phyloP scores from a whole-genome alignment of 2,888 invertebrate genomes.

The Fabriciana adippe region DNA sequence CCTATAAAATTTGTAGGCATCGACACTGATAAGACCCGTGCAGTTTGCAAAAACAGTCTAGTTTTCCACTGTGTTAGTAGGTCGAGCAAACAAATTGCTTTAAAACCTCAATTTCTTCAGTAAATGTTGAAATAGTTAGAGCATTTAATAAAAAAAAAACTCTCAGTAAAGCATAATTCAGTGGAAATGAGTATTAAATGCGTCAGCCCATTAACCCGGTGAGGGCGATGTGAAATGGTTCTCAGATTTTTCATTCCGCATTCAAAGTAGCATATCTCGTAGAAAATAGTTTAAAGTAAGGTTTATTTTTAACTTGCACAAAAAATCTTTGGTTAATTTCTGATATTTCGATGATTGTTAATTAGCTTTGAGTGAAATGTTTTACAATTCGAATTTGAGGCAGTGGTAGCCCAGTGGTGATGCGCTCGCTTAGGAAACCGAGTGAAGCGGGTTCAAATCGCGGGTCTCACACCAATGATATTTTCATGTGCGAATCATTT shows the following conservation, averaged over 20 bases:
- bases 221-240: slow-evolving; percentile 14
- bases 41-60: too few relatives aligned
- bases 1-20: too few relatives aligned
- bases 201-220: slow-evolving; percentile 27
- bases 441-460: too few relatives aligned
- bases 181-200: slow-evolving; percentile 23
- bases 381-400: too few relatives aligned
- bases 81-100: neutral
- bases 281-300: neutral
- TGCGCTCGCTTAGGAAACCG: too few relatives aligned
- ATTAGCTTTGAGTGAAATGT: neutral
- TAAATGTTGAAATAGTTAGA: neutral
- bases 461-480: too few relatives aligned
- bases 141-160: slow-evolving; percentile 12
- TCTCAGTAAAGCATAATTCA: slow-evolving; percentile 1
- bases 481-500: too few relatives aligned
- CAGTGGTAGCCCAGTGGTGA: too few relatives aligned
- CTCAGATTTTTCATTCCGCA: slow-evolving; percentile 11
- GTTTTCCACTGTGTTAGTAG: too few relatives aligned
- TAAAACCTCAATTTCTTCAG: neutral
- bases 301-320: neutral
- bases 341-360: neutral
- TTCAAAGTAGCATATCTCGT: slow-evolving; percentile 6
- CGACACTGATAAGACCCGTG: too few relatives aligned
- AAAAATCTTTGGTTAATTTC: neutral